Percentiles rank a stretch among this genome's conserved stretches.
Conservation (phyloP, 2,888 invertebrate genomes). For the Oligia latruncula region DNA sequence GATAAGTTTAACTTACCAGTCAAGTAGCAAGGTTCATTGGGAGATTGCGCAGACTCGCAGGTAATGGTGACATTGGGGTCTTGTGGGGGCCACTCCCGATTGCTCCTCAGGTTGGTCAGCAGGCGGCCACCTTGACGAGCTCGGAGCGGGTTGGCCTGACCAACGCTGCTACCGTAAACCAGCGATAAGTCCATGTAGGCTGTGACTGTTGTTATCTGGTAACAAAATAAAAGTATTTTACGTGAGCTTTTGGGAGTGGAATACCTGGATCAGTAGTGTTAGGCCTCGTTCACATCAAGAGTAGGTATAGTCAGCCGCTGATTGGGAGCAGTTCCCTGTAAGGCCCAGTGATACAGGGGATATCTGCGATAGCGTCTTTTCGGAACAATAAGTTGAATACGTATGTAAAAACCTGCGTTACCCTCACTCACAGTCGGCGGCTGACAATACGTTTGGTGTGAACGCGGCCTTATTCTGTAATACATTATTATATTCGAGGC, state of each 20-base stretch:
- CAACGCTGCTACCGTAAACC: slow-evolving; percentile 94
- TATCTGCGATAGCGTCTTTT: background rate
- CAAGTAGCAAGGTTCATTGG: slow-evolving; percentile 93
- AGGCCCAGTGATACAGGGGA: background rate
- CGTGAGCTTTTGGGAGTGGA: background rate
- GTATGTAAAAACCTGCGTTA: background rate
- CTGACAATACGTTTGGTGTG: background rate
- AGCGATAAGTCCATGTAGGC: slow-evolving; percentile 94
- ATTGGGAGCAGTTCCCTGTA: background rate
- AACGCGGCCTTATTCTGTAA: background rate
- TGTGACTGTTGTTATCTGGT: slow-evolving; percentile 92
- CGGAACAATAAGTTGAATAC: too few relatives aligned
- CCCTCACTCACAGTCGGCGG: background rate
- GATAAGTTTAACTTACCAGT: slow-evolving; percentile 89
- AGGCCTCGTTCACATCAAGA: background rate
- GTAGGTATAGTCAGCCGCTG: background rate
- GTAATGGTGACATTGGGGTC: slow-evolving; percentile 92
- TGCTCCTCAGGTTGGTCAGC: slow-evolving; percentile 90
- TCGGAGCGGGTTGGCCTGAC: slow-evolving; percentile 92
- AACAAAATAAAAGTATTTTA: slow-evolving; percentile 2
- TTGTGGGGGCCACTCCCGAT: slow-evolving; percentile 93
- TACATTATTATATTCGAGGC: background rate
- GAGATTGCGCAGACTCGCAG: slow-evolving; percentile 91
- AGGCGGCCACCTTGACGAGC: slow-evolving; percentile 92
- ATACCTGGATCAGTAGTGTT: background rate